Evolutionary conservation across 2,888 invertebrate species (phyloP), one percentile per base, ranked within the genome.

Genomic region (Sussaba pulchella): DNA sequence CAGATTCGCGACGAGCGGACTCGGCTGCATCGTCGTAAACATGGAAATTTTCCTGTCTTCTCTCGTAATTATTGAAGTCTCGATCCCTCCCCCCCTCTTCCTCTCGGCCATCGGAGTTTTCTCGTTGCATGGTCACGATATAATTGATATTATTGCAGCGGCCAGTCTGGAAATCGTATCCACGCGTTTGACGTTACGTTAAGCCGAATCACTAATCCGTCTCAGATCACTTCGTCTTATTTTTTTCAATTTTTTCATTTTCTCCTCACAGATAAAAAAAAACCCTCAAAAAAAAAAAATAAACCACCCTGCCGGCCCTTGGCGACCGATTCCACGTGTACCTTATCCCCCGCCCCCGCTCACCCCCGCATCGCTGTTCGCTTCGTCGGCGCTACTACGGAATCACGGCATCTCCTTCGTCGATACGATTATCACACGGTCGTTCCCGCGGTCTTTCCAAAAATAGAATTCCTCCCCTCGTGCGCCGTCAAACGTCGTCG

Each of bases 41-140:
- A 69, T 69, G 67, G 67, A 69, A 69, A 69, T 24, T 54, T 52
- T 54, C 67, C n/a, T 47, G 47, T 52, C 19, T 19, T 26, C 39
- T 54, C 39, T 26, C 39, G 10, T 52, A 52, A 69, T 69, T 69
- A 69, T 69, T 54, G n/a, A 8, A 50, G 52, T 69, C 24, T 31
- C 31, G 31, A 31, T 31, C 6, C 6, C 12, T n/a, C 63, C 31
- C 31, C 14, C 63, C 21, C 39, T 39, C 19, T n/a, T 52, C 41
- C 36, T 31, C 31, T 31, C 50, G 31, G 39, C 19, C 12, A 54
- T 1, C 50, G n/a, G 52, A 69, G 36, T 69, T 69, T 54, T 54
- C 39, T 41, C n/a, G 41, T 41, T 61, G 39, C 36, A 61, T 41
- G 61, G 39, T 61, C 61, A 41, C 61, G 61, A 39, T 36, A 61